Conservation (phyloP, 1,140 invertebrate genomes). For the Orchesella cincta region DNA sequence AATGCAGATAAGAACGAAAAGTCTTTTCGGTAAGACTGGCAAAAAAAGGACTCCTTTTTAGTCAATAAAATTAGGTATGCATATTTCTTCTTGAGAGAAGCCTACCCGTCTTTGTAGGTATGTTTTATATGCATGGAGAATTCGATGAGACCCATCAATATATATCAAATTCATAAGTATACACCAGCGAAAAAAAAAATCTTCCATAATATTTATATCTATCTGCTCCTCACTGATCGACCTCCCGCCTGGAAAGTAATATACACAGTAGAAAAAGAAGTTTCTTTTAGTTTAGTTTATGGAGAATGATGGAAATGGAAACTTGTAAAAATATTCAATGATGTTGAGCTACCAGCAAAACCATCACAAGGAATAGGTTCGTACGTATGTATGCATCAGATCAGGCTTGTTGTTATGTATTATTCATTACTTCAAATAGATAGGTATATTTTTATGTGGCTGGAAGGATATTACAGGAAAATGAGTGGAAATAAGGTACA, state of each 20-base stretch:
- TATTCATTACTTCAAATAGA: slow-evolving; percentile 13
- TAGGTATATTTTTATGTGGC: background rate
- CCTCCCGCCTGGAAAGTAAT: slow-evolving; percentile 16
- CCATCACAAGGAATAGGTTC: background rate
- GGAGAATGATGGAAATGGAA: slow-evolving; percentile 1
- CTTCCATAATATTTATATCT: no score
- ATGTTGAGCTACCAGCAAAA: background rate
- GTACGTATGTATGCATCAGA: background rate
- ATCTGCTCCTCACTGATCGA: no score
- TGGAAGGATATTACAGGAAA: background rate
- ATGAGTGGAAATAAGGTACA: slow-evolving; percentile 1
- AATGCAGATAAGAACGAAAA: slow-evolving; percentile 24
- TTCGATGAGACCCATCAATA: slow-evolving; percentile 17
- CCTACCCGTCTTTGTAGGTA: no score
- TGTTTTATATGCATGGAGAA: no score
- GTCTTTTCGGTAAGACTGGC: background rate
- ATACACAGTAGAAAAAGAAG: slow-evolving; percentile 5
- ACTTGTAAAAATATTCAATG: slow-evolving; percentile 24
- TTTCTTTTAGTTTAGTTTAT: background rate
- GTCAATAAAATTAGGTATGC: background rate
- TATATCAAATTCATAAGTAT: slow-evolving; percentile 18
- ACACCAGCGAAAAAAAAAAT: no score
- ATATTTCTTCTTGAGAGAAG: background rate
- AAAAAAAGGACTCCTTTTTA: background rate
- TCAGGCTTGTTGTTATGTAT: slow-evolving; percentile 18